phyloP scores from a whole-genome alignment of 2,113 vertebrate genomes.

The Saccopteryx leptura region DNA sequence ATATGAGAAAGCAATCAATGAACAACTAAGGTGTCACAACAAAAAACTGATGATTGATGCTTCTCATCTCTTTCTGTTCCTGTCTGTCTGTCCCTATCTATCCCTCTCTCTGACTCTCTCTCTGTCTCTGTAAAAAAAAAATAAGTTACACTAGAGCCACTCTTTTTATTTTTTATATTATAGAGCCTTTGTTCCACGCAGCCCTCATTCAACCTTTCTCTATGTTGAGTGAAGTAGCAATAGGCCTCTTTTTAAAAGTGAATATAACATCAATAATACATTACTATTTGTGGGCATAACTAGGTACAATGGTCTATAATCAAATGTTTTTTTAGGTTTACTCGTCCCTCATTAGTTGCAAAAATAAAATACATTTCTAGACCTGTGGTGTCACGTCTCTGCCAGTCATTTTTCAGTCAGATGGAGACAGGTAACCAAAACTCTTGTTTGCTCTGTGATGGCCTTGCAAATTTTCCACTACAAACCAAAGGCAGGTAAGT shows the following conservation, averaged over 20 bases:
- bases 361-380: not conserved
- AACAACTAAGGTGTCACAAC: no score
- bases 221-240: not conserved
- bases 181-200: not conserved
- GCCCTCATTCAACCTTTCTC: not conserved
- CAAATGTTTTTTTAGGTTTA: not conserved
- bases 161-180: not conserved
- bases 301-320: not conserved
- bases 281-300: not conserved
- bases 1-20: no score
- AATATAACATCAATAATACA: not conserved
- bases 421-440: not conserved
- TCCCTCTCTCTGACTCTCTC: no score
- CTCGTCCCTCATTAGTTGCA: not conserved
- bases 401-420: not conserved
- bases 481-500: not conserved
- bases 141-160: not conserved
- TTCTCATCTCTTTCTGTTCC: no score
- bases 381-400: not conserved
- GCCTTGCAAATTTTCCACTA: not conserved
- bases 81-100: no score
- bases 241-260: not conserved
- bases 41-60: no score
- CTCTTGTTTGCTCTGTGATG: not conserved
- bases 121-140: no score